Evolutionary conservation across 2,797 vertebrate genomes (phyloP), one percentile per base, ranked within the genome.

Genomic region (Sebastes vulpes): DNA sequence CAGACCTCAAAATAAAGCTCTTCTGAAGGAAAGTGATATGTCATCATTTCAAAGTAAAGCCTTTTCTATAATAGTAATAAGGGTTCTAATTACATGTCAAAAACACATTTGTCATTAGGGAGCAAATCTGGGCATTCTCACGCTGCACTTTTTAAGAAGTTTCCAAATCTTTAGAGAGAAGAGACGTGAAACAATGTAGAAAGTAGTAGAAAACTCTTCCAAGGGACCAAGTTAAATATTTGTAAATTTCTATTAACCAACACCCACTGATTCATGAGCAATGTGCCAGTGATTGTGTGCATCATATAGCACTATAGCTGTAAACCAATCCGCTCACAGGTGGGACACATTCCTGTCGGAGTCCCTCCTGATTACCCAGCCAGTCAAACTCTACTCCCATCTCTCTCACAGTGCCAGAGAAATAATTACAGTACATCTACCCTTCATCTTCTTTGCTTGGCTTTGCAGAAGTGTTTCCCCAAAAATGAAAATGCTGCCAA

Each of bases 401-500:
- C 67, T 57, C 50, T 42, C 63, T 10, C 53, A 7, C 54, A 9
- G 3, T 0, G 12, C 53, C 72, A 54, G n/a, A 21, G 7, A 75
- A 82, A 79, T 66, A 75, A 86, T 79, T 38, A 61, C 5, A 52
- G 42, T 5, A 14, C 23, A 35, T 60, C 9, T 18, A n/a, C 3
- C 16, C 6, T 57, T 31, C 9, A n/a, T 21, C 3, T 18, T 67
- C 10, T 68, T 70, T 65, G 48, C 21, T 83, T 6, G 3, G 46
- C 48, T 65, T 57, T 61, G 56, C 56, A 65, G 28, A 61, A 35
- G 14, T 42, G 42, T 31, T 59, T 60, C 48, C 58, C 63, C 50
- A 16, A 54, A 67, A 73, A 81, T 38, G 4, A 82, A 75, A 82
- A 75, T 12, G 72, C 84, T 86, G 74, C 57, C 23, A 65, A 75